Percentiles rank a stretch among this genome's conserved stretches.
Conservation (phyloP, 2,888 invertebrate genomes). For the Oligia fasciuncula region DNA sequence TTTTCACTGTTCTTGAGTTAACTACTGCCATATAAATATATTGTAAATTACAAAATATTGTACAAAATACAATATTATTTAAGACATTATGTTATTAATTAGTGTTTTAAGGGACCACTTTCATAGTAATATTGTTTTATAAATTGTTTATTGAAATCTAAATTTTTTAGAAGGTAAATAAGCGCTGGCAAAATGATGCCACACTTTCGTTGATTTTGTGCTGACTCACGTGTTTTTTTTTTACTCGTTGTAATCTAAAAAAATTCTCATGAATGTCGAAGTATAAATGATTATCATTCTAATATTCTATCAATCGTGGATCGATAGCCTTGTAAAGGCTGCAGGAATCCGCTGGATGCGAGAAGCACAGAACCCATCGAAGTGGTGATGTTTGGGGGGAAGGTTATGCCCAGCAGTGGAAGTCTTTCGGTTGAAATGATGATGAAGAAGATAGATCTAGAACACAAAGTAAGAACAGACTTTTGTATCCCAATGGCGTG, state of each 20-base stretch:
- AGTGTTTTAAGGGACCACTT: constrained; percentile 45
- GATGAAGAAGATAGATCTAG: neutral
- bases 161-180: constrained; percentile 8
- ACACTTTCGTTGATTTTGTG: neutral
- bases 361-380: neutral
- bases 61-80: constrained; percentile 73
- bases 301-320: neutral
- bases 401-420: neutral
- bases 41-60: constrained; percentile 71
- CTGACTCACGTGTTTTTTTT: neutral
- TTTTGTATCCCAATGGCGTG: neutral
- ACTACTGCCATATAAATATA: constrained; percentile 75
- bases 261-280: neutral
- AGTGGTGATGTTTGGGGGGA: neutral
- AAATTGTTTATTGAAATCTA: neutral
- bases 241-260: neutral
- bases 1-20: constrained; percentile 47
- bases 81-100: constrained; percentile 48
- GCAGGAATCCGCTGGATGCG: neutral
- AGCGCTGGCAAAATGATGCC: constrained; percentile 9
- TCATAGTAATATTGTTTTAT: constrained; percentile 16
- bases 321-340: neutral
- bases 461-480: neutral
- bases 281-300: neutral
- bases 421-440: neutral